Conservation (phyloP, 2,888 invertebrate genomes). For the Leptura quadrifasciata region DNA sequence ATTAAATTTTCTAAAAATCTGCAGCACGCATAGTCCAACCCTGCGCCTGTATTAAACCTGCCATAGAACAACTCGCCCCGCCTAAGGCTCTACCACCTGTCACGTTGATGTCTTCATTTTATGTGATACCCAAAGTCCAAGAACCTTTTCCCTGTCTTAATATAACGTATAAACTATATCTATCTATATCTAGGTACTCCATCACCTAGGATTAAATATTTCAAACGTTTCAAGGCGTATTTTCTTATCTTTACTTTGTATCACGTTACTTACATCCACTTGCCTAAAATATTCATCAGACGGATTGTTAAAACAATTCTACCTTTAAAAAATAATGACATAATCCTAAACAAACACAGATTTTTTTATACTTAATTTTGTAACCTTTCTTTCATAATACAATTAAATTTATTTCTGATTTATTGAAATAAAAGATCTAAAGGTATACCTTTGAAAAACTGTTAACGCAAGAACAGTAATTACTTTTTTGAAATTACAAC, state of each 20-base stretch:
- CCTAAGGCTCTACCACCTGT: constrained; percentile 60
- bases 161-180: constrained; percentile 12
- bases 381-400: no score
- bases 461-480: no score
- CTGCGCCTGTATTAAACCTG: constrained; percentile 13
- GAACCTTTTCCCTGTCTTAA: constrained; percentile 22
- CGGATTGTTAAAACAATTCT: background rate
- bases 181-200: constrained; percentile 19
- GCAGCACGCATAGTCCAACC: constrained; percentile 1
- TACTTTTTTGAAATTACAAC: no score
- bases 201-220: constrained; percentile 23
- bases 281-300: constrained; percentile 8
- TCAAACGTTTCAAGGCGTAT: constrained; percentile 11
- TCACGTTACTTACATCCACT: background rate
- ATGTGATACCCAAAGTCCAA: constrained; percentile 16
- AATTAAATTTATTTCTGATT: no score
- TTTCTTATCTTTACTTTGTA: background rate
- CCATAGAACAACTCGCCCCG: constrained; percentile 50
- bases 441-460: no score
- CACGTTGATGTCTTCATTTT: constrained; percentile 62
- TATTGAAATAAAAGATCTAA: no score
- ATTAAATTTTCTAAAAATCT: no score
- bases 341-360: no score
- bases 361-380: no score
- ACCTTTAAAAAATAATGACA: background rate